phyloP scores from a whole-genome alignment of 2,113 vertebrate species.

The Cyanoliseus patagonus region DNA sequence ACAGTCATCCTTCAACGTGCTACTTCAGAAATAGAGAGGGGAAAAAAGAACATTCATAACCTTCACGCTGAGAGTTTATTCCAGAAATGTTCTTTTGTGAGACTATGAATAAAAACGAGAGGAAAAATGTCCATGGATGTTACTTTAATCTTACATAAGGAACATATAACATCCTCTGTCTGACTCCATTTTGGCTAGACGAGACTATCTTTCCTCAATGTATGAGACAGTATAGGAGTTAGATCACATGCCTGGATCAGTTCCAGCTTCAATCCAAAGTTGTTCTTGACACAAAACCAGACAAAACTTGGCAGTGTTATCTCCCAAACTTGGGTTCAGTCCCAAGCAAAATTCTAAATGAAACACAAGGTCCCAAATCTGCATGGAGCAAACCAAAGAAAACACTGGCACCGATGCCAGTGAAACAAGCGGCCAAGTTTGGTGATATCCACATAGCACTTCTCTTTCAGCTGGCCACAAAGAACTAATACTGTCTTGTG shows the following conservation, averaged over 20 bases:
- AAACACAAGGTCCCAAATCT: constrained; percentile 53
- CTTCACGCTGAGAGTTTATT: not conserved
- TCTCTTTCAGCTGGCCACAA: constrained; percentile 12
- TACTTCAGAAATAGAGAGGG: not conserved
- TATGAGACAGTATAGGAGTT: constrained; percentile 4
- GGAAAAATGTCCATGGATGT: not conserved
- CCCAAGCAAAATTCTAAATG: constrained; percentile 36
- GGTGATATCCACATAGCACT: not conserved
- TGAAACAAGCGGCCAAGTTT: not conserved
- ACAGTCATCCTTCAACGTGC: not conserved
- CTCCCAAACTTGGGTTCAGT: constrained; percentile 23
- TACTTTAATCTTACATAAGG: not conserved
- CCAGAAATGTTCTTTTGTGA: not conserved
- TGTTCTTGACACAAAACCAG: constrained; percentile 54
- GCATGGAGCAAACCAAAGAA: constrained; percentile 10
- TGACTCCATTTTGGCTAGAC: constrained; percentile 28
- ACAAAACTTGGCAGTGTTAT: constrained; percentile 52
- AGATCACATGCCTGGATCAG: constrained; percentile 20
- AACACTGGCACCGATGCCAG: not conserved
- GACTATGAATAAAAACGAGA: not conserved
- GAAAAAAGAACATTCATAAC: not conserved
- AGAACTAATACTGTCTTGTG: not conserved
- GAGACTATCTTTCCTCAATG: not conserved
- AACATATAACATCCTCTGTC: not conserved
- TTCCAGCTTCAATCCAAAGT: constrained; percentile 51